Evolutionary conservation across 2,113 vertebrate genomes (phyloP), one percentile per base, ranked within the genome.

Genomic region (Periophthalmus modestus): DNA sequence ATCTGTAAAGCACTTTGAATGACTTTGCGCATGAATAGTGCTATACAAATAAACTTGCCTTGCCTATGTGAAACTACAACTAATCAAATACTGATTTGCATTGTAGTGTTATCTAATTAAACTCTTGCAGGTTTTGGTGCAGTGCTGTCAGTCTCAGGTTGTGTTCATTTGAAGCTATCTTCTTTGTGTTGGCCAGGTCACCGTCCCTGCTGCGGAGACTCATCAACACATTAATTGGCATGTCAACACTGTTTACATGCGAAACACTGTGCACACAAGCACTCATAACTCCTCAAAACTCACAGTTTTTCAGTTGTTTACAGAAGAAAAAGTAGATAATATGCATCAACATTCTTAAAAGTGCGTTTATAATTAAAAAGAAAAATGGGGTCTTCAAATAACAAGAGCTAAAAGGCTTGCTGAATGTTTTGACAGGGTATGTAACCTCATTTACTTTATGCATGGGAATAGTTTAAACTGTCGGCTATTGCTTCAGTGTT

Each of bases 151-250:
- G 57, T 77, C 82, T 65, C 81, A 86, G 86, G 85, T 72, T 76
- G 68, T 82, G 84, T 79, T 90, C 85, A 89, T 89, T 90, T 87
- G 85, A 83, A 80, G 81, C 81, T 80, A 84, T 89, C 82, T 84
- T 89, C 83, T 84, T 75, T 80, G 63, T 82, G 81, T 80, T 81
- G 75, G 84, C 61, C 80, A 85, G 89, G 89, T 91, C 87, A 85
- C 72, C 77, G 50, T 85, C 74, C 75, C 81, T 18, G 75, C 75
- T 39, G 76, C 81, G 85, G 66, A 69, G 69, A 80, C 82, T 88
- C 84, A 85, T 91, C 88, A 90, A 89, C 89, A 90, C 89, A 89
- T 91, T 87, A 85, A 87, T 85, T 86, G 87, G 78, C 79, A 86
- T 83, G 80, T 82, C 84, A 86, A 71, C 78, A 82, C 78, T 79